Base-by-base conservation (phyloP, 1,140 invertebrate genomes). In the Drosophila nannoptera region DNA sequence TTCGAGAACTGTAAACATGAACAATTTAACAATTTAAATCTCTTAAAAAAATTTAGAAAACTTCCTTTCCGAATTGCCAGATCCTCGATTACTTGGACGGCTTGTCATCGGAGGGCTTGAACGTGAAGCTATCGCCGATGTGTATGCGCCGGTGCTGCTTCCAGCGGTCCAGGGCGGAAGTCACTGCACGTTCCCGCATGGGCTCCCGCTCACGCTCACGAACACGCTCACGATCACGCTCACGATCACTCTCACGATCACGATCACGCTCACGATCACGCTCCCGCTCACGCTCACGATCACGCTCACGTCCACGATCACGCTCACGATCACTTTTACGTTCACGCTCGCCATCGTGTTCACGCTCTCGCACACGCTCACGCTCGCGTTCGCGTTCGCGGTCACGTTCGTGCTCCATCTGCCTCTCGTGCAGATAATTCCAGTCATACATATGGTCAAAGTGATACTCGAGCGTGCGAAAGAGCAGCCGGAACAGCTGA, bases 391-490 rank as follows among this genome's bases (percentile, higher is more conserved):
- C 35, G 2, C 29, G 50, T 4, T 69, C 60, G 0, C 53, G 45
- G 0, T 70, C 61, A 5, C 45, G 36, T n/a, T 55, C 52, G 12
- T 50, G 59, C 0, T 62, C 65, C 60, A 63, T 70, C 46, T 70
- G 40, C 29, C 64, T 64, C 33, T 70, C 65, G 11, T 63, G 52
- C 80, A 99, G 92, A 94, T 97, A 95, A 81, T 98, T 99, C 99
- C 99, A 99, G 89, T 99, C 98, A 91, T 99, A 99, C 6, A 98
- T 95, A 90, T 98, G 99, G 91, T 99, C 98, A 87, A 99, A 99
- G 46, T 98, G 97, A 90, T 99, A 97, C 54, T 97, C 97, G 82
- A 99, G 94, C 67, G 96, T 94, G 87, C 98, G 96, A 90, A 99
- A 99, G 31, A 99, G 92, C 65, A 97, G 97, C 46, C 98, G 93